phyloP scores from a whole-genome alignment of 2,888 invertebrate genomes.

The Macrosiphum euphorbiae region DNA sequence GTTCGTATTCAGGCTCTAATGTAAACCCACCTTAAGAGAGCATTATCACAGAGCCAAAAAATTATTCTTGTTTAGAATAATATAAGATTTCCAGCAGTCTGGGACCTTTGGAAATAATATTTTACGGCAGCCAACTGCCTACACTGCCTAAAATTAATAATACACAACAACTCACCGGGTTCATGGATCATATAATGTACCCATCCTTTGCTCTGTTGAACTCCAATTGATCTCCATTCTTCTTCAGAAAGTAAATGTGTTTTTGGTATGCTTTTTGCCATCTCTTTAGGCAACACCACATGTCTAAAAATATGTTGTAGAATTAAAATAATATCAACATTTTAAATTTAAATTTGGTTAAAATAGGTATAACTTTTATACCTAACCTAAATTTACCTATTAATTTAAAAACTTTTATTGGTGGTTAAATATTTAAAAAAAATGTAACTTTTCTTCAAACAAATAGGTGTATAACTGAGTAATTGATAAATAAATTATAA shows the following conservation, averaged over 20 bases:
- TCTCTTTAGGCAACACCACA: slow-evolving; percentile 93
- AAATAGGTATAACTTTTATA: not conserved
- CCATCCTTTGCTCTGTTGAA: slow-evolving; percentile 97
- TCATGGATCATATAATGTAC: slow-evolving; percentile 96
- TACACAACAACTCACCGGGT: slow-evolving; percentile 78
- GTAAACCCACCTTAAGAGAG: not conserved
- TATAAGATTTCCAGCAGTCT: not conserved
- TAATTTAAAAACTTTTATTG: no score
- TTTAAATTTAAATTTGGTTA: not conserved
- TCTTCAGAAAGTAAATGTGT: slow-evolving; percentile 93
- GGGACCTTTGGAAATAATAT: not conserved
- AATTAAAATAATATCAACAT: not conserved
- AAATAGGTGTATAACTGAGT: not conserved
- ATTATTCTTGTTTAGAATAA: not conserved
- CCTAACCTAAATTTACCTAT: no score
- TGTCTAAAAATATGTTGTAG: slow-evolving; percentile 76
- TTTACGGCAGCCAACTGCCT: not conserved
- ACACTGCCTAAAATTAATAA: not conserved
- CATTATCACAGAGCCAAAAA: not conserved
- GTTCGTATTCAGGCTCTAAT: no score
- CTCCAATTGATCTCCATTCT: slow-evolving; percentile 95
- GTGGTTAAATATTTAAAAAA: not conserved
- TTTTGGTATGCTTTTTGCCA: slow-evolving; percentile 91
- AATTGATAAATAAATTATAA: not conserved
- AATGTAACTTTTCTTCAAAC: not conserved